These are phyloP conservation scores for Baccha elongata DNA, from an alignment of 2,888 invertebrate species.

Conservation along the genomic window DNA sequence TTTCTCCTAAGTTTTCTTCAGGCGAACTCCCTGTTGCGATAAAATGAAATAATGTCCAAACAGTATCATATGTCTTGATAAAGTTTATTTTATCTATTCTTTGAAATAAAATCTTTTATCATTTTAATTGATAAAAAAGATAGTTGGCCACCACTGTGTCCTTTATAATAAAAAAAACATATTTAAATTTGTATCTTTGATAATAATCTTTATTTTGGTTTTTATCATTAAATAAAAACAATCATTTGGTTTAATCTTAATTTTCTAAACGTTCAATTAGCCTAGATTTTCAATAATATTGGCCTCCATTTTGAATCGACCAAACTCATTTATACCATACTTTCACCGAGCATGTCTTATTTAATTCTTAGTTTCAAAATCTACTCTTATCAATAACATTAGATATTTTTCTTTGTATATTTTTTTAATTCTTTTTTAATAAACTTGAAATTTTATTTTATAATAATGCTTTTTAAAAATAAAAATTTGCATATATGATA, in stretches of 20 bases:
- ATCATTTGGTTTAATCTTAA: constrained; percentile 70
- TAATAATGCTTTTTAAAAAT: constrained; percentile 35
- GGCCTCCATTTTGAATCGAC: constrained; percentile 30
- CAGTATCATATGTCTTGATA: too few relatives aligned
- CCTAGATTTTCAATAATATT: constrained; percentile 51
- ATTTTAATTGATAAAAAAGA: neutral
- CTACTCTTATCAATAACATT: constrained; percentile 63
- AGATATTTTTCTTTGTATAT: constrained; percentile 51
- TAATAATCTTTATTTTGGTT: constrained; percentile 62
- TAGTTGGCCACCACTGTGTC: too few relatives aligned
- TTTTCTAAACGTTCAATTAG: constrained; percentile 66
- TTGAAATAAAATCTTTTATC: neutral
- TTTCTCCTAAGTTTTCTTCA: too few relatives aligned
- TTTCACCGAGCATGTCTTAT: constrained; percentile 27
- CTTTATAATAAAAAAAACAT: too few relatives aligned
- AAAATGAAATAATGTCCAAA: too few relatives aligned
- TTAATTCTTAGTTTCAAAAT: constrained; percentile 15
- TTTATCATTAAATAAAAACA: constrained; percentile 74
- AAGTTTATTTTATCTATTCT: too few relatives aligned
- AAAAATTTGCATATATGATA: constrained; percentile 72
- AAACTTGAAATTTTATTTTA: constrained; percentile 39
- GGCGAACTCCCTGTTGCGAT: too few relatives aligned
- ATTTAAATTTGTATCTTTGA: constrained; percentile 31
- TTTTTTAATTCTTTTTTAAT: constrained; percentile 28
- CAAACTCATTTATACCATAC: constrained; percentile 29